A percentile compares a stretch with the other conserved stretches of the same genome.
phyloP scores from a whole-genome alignment of 2,888 invertebrate genomes.

The Leptopilina myrica region DNA sequence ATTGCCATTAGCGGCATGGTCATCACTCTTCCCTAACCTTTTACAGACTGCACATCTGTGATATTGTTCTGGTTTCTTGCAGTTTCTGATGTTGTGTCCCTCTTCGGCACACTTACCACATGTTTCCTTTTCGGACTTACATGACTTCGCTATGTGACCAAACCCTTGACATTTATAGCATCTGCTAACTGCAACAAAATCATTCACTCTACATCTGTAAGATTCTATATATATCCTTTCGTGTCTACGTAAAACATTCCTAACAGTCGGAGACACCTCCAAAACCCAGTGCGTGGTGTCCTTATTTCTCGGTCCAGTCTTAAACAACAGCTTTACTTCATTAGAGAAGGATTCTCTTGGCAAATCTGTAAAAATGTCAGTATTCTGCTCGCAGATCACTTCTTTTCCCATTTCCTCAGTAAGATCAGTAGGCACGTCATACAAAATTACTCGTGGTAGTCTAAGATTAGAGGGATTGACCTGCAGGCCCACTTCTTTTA shows the following conservation, averaged over 20 bases:
- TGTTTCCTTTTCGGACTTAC: neutral
- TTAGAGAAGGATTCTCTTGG: neutral
- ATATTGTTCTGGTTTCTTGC: neutral
- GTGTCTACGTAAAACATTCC: neutral
- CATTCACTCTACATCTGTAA: neutral
- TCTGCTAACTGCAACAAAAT: neutral
- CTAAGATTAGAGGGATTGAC: neutral
- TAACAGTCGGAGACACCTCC: neutral
- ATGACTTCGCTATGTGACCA: neutral
- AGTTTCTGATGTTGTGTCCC: neutral
- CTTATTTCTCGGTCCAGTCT: neutral
- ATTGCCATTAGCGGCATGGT: too few relatives aligned
- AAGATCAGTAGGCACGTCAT: neutral
- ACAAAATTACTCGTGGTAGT: neutral
- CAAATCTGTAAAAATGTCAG: neutral
- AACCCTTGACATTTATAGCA: neutral
- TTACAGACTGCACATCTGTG: neutral
- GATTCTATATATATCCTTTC: neutral
- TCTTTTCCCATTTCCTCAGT: neutral
- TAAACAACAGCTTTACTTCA: neutral
- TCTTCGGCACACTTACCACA: neutral
- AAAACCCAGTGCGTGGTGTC: neutral
- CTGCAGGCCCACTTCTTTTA: neutral
- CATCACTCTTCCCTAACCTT: neutral
- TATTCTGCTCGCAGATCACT: constrained; percentile 37